phyloP scores from a whole-genome alignment of 1,140 invertebrate genomes.

The Atopsyche davidsoni region DNA sequence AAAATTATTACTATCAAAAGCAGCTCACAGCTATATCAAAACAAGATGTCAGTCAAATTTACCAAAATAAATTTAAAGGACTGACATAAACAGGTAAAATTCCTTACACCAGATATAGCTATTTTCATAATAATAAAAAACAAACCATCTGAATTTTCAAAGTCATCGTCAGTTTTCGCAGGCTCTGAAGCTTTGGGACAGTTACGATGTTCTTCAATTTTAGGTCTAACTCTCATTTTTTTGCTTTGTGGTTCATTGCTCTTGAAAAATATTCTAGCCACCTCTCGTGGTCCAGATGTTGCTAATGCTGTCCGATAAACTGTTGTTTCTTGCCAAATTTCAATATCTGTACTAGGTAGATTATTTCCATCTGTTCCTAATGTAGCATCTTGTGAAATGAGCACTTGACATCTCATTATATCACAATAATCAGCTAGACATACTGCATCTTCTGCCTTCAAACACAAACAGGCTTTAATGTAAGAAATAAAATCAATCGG shows the following conservation, averaged over 20 bases:
- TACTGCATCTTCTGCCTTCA: constrained; percentile 79
- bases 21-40: too few species aligned
- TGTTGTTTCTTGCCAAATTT: constrained; percentile 66
- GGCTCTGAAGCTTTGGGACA: constrained; percentile 28
- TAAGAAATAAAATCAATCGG: too few species aligned
- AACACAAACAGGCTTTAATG: too few species aligned
- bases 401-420: constrained; percentile 88
- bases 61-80: background rate
- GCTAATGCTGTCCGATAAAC: constrained; percentile 61
- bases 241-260: constrained; percentile 26
- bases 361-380: constrained; percentile 50
- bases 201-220: constrained; percentile 23
- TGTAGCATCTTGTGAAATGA: constrained; percentile 64
- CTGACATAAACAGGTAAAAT: background rate
- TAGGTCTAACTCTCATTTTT: constrained; percentile 17
- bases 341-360: constrained; percentile 64
- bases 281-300: constrained; percentile 45
- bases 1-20: background rate
- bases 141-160: constrained; percentile 14
- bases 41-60: background rate
- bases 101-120: background rate
- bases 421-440: constrained; percentile 92
- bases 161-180: constrained; percentile 8
- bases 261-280: constrained; percentile 32
- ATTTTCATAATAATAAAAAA: too few species aligned